Evolutionary conservation across 2,113 vertebrate genomes (phyloP).

Genomic region (Trinectes maculatus): DNA sequence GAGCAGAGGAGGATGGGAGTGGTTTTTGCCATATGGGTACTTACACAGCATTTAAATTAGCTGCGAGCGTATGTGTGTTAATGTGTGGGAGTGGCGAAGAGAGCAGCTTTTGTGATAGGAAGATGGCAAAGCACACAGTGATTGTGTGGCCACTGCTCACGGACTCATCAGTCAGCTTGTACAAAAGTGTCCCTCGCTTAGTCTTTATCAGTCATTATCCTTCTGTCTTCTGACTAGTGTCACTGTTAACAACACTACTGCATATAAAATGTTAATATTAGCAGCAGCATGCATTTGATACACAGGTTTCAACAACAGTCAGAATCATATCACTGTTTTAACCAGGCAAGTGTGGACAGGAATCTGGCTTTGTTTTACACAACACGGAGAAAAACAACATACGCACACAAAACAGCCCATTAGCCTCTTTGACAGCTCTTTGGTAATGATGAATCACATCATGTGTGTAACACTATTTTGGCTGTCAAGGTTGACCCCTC

Average conservation of each 20-base stretch:
- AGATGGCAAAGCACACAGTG: constrained; percentile 7
- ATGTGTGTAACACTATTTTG: constrained; percentile 6
- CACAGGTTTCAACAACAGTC: neutral
- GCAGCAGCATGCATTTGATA: too few species aligned
- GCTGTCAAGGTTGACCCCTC: constrained; percentile 35
- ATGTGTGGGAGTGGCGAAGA: constrained; percentile 4
- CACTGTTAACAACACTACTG: constrained; percentile 28
- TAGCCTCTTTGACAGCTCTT: constrained; percentile 8
- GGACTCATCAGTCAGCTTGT: constrained; percentile 58
- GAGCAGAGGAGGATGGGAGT: constrained; percentile 37
- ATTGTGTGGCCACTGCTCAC: constrained; percentile 36
- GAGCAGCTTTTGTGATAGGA: constrained; percentile 33
- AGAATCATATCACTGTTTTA: neutral
- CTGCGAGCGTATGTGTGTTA: constrained; percentile 12
- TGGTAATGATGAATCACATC: constrained; percentile 28
- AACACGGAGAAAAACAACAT: neutral
- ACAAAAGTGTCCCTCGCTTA: constrained; percentile 26
- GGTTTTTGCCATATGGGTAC: constrained; percentile 45
- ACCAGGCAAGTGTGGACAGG: neutral
- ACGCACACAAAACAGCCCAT: neutral
- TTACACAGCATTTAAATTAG: constrained; percentile 60
- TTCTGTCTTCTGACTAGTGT: constrained; percentile 25
- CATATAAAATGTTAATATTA: neutral
- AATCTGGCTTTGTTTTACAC: constrained; percentile 5
- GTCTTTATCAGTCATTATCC: constrained; percentile 24